Evolutionary conservation across 2,888 invertebrate genomes (phyloP).

Genomic region (Papilio elwesi): DNA sequence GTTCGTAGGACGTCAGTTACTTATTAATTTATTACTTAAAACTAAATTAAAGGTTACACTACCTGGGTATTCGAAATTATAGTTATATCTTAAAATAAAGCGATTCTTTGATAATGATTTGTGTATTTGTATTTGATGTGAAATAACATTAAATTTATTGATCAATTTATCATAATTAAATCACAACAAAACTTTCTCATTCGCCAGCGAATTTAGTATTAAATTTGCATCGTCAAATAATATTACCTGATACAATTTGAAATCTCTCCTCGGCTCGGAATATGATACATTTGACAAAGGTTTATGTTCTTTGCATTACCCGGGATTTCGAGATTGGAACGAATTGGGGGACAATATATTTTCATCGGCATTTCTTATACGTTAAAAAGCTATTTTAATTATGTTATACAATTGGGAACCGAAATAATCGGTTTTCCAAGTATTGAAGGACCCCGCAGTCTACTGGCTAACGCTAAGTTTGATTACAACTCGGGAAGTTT

Average conservation of each 20-base stretch:
- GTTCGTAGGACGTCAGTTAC: no score
- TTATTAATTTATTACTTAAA: no score
- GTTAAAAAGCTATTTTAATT: conserved; percentile 9
- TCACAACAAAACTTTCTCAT: conserved; percentile 5
- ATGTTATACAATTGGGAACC: not conserved
- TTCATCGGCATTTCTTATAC: conserved; percentile 13
- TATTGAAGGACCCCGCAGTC: not conserved
- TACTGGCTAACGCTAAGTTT: no score
- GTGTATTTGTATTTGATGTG: not conserved
- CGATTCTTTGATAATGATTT: no score
- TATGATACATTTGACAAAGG: conserved; percentile 22
- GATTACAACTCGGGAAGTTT: no score
- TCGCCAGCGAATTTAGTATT: not conserved
- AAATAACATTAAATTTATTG: not conserved
- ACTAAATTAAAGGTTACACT: no score
- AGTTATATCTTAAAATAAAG: no score
- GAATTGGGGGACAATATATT: conserved; percentile 17
- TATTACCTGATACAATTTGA: conserved; percentile 7
- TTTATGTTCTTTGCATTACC: conserved; percentile 17
- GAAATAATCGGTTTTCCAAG: not conserved
- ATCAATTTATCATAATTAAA: conserved; percentile 2
- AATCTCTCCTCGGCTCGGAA: conserved; percentile 3
- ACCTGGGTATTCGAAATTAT: no score
- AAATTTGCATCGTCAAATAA: conserved; percentile 9
- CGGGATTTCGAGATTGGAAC: conserved; percentile 25